phyloP scores from a whole-genome alignment of 2,113 vertebrate genomes.

The Piprites chloris region DNA sequence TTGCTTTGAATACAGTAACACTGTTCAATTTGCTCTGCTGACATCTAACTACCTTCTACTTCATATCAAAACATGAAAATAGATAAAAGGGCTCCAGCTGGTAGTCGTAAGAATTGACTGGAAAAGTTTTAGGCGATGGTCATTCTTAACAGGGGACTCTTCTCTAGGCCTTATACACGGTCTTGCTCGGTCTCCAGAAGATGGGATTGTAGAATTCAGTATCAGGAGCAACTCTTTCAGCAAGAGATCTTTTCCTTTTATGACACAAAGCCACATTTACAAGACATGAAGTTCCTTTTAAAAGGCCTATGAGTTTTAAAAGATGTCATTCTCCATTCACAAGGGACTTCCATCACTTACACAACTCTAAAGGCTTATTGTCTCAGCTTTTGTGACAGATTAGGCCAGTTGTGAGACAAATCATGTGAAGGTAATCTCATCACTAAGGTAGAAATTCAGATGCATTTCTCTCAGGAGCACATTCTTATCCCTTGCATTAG shows the following conservation, averaged over 20 bases:
- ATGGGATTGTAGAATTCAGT: not conserved
- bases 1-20: not conserved
- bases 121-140: not conserved
- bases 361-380: not conserved
- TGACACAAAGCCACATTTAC: not conserved
- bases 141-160: not conserved
- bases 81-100: not conserved
- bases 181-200: not conserved
- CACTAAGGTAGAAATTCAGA: not conserved
- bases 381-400: not conserved
- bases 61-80: not conserved
- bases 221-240: not conserved
- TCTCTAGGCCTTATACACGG: not conserved
- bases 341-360: not conserved
- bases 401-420: not conserved
- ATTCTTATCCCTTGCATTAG: not conserved
- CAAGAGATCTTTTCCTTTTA: not conserved
- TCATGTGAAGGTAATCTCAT: not conserved
- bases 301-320: not conserved
- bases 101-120: not conserved
- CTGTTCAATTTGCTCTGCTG: not conserved
- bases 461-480: not conserved
- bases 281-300: not conserved
- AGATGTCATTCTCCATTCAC: not conserved
- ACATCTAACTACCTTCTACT: not conserved